Evolutionary conservation across 2,888 invertebrate species (phyloP).

Genomic region (Heliconius erato): DNA sequence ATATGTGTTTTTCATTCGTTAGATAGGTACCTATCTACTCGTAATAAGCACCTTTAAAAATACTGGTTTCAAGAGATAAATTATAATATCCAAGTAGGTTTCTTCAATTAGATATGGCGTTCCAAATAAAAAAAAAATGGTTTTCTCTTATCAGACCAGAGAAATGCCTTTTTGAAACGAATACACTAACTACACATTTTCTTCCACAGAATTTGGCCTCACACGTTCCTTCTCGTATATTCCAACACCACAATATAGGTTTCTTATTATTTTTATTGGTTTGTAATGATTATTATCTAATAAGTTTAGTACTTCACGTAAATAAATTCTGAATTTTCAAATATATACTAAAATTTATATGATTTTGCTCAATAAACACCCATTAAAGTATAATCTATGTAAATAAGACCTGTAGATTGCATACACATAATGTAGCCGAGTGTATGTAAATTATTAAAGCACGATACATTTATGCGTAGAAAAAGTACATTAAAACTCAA

Average conservation of each 20-base stretch:
- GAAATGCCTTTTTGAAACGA: background rate
- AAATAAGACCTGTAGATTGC: conserved; percentile 2
- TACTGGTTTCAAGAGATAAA: background rate
- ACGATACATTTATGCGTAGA: conserved; percentile 12
- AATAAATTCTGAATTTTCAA: background rate
- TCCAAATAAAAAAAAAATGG: background rate
- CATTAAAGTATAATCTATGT: background rate
- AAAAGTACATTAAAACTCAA: conserved; percentile 17
- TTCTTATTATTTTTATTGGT: background rate
- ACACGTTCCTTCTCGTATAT: background rate
- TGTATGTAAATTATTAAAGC: conserved; percentile 18
- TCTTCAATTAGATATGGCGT: background rate
- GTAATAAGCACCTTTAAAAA: too few relatives aligned
- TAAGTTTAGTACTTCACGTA: background rate
- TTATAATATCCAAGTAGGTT: background rate
- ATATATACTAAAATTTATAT: background rate
- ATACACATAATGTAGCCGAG: background rate
- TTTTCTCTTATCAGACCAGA: background rate
- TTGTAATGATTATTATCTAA: background rate
- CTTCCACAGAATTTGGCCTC: background rate
- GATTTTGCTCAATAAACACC: background rate
- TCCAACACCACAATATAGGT: background rate
- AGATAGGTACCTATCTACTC: too few relatives aligned
- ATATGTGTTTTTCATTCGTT: too few relatives aligned
- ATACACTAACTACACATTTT: background rate